phyloP scores from a whole-genome alignment of 2,113 vertebrate species.

The Orientallactaga bullata region DNA sequence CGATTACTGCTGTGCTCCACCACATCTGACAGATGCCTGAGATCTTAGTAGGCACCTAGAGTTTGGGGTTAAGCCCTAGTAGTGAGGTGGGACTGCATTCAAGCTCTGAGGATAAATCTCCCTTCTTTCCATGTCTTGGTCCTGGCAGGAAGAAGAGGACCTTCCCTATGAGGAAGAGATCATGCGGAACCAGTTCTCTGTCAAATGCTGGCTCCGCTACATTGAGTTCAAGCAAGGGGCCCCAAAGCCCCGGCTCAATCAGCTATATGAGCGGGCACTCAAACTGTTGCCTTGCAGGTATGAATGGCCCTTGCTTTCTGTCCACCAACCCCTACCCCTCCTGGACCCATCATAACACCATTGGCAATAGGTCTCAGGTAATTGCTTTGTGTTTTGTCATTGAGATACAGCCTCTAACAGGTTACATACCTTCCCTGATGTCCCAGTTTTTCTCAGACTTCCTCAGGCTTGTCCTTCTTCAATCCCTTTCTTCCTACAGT shows the following conservation, averaged over 20 bases:
- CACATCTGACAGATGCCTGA: neutral
- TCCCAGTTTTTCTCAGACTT: neutral
- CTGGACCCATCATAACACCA: neutral
- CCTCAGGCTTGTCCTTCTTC: neutral
- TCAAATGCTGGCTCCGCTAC: constrained; percentile 96
- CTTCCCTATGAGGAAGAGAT: constrained; percentile 97
- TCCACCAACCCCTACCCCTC: neutral
- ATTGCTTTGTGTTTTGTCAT: neutral
- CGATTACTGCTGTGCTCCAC: neutral
- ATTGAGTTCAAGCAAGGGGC: constrained; percentile 94
- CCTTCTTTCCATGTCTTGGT: neutral
- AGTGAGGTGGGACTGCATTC: neutral
- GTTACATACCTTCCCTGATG: neutral
- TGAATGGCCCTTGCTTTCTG: neutral
- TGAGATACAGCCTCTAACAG: neutral
- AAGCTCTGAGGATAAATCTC: neutral
- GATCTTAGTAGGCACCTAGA: neutral
- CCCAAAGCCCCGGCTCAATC: constrained; percentile 89
- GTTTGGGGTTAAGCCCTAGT: neutral
- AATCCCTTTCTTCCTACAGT: neutral
- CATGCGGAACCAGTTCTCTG: constrained; percentile 95
- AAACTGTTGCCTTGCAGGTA: constrained; percentile 96
- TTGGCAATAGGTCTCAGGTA: neutral
- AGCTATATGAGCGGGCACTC: constrained; percentile 94
- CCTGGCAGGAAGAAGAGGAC: constrained; percentile 94